A percentile compares a stretch with the other conserved stretches of the same genome.
Evolutionary conservation across 1,140 invertebrate genomes (phyloP).

Genomic region (Anastrepha obliqua): DNA sequence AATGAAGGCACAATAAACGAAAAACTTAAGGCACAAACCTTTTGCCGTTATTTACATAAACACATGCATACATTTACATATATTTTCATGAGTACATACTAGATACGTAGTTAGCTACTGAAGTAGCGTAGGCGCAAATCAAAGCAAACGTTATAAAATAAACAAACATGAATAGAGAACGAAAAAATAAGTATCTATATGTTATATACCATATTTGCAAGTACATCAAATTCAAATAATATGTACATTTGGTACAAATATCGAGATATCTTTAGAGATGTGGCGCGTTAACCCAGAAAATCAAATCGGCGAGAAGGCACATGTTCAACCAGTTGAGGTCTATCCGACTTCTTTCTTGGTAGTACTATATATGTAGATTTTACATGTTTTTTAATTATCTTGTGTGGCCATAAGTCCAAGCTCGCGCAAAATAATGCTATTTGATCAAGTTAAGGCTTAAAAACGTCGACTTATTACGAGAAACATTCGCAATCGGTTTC

Average conservation of each 20-base stretch:
- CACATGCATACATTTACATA: neutral
- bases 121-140: neutral
- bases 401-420: too few relatives aligned
- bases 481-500: too few relatives aligned
- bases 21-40: slow-evolving; percentile 13
- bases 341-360: too few relatives aligned
- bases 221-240: neutral
- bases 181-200: too few relatives aligned
- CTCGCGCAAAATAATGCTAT: too few relatives aligned
- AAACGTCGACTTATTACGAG: too few relatives aligned
- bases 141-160: neutral
- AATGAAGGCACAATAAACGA: neutral
- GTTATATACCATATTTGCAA: neutral
- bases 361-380: too few relatives aligned
- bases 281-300: neutral
- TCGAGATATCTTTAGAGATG: neutral
- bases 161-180: neutral
- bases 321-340: too few relatives aligned
- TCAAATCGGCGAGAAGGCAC: neutral
- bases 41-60: neutral
- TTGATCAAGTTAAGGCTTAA: too few relatives aligned
- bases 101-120: neutral
- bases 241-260: neutral
- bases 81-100: neutral
- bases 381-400: too few relatives aligned